phyloP scores from a whole-genome alignment of 53 echinoderm and acorn worm species.

The Crossaster papposus region DNA sequence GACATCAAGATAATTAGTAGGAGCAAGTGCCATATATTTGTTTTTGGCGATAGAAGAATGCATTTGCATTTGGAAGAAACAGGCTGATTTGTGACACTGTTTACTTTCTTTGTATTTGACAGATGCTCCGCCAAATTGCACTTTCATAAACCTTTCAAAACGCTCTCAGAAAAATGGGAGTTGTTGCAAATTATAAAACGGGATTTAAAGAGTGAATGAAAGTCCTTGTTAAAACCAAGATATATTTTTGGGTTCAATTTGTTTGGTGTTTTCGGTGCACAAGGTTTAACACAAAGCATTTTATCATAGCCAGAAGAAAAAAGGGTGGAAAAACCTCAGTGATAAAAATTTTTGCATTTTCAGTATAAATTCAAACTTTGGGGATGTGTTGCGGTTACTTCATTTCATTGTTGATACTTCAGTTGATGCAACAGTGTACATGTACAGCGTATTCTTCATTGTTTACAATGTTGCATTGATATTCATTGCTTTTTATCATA shows the following conservation, averaged over 20 bases:
- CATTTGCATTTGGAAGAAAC: too few species aligned
- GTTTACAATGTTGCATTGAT: constrained; percentile 36
- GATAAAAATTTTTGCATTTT: not conserved
- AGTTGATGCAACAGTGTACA: constrained; percentile 30
- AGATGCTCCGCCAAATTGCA: too few species aligned
- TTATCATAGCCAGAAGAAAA: not conserved
- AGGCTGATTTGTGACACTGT: too few species aligned
- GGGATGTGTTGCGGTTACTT: not conserved
- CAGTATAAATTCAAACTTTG: not conserved
- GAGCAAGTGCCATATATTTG: not conserved
- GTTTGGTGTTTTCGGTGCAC: not conserved
- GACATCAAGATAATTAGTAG: not conserved
- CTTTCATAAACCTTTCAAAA: too few species aligned
- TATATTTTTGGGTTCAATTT: not conserved
- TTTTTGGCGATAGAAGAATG: not conserved
- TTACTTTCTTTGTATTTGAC: too few species aligned
- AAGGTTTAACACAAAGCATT: not conserved
- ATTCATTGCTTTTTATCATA: constrained; percentile 47
- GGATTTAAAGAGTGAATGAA: not conserved
- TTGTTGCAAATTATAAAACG: too few species aligned
- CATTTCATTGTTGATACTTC: not conserved
- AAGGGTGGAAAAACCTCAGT: not conserved
- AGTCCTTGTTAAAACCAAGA: not conserved
- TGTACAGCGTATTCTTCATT: constrained; percentile 36
- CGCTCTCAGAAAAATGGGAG: too few species aligned